phyloP scores from a whole-genome alignment of 1,140 invertebrate species.

The Magallana gigas region DNA sequence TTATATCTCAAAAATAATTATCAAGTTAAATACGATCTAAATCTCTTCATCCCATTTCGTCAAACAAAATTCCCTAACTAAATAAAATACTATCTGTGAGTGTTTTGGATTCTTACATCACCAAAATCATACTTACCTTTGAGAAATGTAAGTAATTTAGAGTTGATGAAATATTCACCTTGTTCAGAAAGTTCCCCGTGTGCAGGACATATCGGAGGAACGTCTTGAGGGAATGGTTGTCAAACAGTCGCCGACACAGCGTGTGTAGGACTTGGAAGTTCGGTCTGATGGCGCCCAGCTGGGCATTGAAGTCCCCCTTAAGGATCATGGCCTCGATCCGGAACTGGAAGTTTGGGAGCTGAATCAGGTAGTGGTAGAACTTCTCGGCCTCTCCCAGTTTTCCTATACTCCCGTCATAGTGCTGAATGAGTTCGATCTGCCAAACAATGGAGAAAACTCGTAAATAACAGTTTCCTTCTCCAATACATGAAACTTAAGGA shows the following conservation, averaged over 20 bases:
- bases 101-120: too few species aligned
- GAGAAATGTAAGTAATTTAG: too few species aligned
- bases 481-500: too few species aligned
- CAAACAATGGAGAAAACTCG: not conserved
- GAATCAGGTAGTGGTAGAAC: conserved; percentile 75
- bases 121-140: too few species aligned
- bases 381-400: conserved; percentile 75
- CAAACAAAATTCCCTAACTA: too few species aligned
- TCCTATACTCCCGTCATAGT: conserved; percentile 70
- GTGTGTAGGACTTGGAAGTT: conserved; percentile 70
- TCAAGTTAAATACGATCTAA: too few species aligned
- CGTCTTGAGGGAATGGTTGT: conserved; percentile 73
- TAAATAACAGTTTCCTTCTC: not conserved
- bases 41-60: too few species aligned
- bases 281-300: conserved; percentile 70
- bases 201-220: conserved; percentile 76
- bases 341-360: conserved; percentile 84
- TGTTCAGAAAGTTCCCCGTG: conserved; percentile 78
- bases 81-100: too few species aligned
- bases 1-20: too few species aligned
- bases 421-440: conserved; percentile 72
- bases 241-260: conserved; percentile 69
- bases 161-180: conserved; percentile 61
- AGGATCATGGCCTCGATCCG: conserved; percentile 94
- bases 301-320: conserved; percentile 82